These are phyloP conservation scores for Beroe ovata DNA, from an alignment of 37 sponge, comb jelly and placozoan species.

Conservation along the genomic window DNA sequence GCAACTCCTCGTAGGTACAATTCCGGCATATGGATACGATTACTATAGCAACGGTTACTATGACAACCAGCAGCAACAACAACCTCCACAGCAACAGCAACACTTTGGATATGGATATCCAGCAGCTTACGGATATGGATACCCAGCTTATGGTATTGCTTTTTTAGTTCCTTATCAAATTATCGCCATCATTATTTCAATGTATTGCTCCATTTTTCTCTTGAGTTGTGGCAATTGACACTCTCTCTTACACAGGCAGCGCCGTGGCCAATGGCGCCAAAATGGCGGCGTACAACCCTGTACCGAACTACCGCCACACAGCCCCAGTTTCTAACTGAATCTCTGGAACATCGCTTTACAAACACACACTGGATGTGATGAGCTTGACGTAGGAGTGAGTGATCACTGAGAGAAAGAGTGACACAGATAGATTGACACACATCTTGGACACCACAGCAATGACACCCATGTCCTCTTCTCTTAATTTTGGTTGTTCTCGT, in stretches of 20 bases:
- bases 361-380: too few species aligned
- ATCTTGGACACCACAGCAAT: too few species aligned
- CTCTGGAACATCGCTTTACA: too few species aligned
- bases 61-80: not conserved
- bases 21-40: constrained; percentile 40
- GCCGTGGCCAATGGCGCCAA: constrained; percentile 1
- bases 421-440: too few species aligned
- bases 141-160: not conserved
- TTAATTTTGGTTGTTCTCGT: too few species aligned
- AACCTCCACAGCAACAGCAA: constrained; percentile 1
- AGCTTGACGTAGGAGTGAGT: too few species aligned
- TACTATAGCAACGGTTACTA: constrained; percentile 35
- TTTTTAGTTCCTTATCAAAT: too few species aligned
- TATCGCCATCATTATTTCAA: not conserved
- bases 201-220: not conserved
- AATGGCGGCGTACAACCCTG: not conserved
- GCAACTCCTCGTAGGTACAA: too few species aligned
- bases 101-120: constrained; percentile 61
- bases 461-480: too few species aligned
- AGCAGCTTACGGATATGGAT: constrained; percentile 18
- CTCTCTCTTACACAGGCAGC: not conserved
- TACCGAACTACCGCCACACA: constrained; percentile 5
- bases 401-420: too few species aligned
- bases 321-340: constrained; percentile 27
- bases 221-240: not conserved